These are phyloP conservation scores for Subacronicta megacephala DNA, from an alignment of 2,888 invertebrate species.

Conservation along the genomic window DNA sequence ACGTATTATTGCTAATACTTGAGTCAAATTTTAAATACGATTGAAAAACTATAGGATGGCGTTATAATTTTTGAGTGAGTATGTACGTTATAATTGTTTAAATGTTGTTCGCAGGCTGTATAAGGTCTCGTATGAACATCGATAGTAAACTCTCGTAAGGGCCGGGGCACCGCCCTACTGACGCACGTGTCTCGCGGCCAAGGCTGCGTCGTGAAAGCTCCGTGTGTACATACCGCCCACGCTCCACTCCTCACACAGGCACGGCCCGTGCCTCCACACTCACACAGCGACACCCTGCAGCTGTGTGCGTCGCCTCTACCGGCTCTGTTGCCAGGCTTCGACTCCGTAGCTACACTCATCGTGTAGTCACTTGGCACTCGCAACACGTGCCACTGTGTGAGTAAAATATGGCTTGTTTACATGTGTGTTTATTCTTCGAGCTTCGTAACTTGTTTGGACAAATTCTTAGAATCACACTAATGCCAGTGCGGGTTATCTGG, in stretches of 20 bases:
- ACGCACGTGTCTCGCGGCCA: conserved; percentile 89
- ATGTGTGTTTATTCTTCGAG: conserved; percentile 66
- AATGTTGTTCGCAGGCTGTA: conserved; percentile 11
- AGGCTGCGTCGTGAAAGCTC: conserved; percentile 88
- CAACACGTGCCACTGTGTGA: conserved; percentile 59
- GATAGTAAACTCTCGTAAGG: conserved; percentile 58
- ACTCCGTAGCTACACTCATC: conserved; percentile 54
- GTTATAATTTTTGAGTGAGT: conserved; percentile 25
- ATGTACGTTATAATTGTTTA: conserved; percentile 4
- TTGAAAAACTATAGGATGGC: conserved; percentile 5
- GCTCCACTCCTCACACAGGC: conserved; percentile 55
- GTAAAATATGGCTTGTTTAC: conserved; percentile 61
- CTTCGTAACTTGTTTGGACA: conserved; percentile 84
- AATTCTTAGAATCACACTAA: conserved; percentile 83
- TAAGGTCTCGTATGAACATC: conserved; percentile 43
- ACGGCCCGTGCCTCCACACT: conserved; percentile 27
- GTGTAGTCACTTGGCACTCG: conserved; percentile 50
- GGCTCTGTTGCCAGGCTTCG: conserved; percentile 65
- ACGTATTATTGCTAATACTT: conserved; percentile 7
- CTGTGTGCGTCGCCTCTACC: conserved; percentile 33
- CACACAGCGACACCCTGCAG: conserved; percentile 27
- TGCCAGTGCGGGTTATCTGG: conserved; percentile 71
- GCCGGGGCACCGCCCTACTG: conserved; percentile 73
- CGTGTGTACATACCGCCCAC: conserved; percentile 78
- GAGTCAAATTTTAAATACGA: conserved; percentile 6